Percentiles rank a stretch among this genome's conserved stretches.
Evolutionary conservation across 1,140 invertebrate species (phyloP).

Genomic region (Drosophila bocqueti): DNA sequence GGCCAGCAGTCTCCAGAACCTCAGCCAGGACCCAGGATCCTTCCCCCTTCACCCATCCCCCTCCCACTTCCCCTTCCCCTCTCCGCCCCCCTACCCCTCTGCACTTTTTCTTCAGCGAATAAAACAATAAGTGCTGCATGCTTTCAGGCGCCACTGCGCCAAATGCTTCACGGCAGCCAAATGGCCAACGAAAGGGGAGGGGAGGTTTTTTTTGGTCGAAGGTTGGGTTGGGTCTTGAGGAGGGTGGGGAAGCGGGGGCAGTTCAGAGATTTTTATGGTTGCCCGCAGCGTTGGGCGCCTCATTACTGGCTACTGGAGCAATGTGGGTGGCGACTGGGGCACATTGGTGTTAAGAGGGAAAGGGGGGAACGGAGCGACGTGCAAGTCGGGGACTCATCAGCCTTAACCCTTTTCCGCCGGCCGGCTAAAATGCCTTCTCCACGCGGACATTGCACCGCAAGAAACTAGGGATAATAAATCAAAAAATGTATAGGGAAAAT

Average conservation of each 20-base stretch:
- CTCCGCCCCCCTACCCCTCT: not conserved
- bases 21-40: not conserved
- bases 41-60: not conserved
- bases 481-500: not conserved
- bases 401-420: conserved; percentile 70
- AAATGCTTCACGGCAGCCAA: conserved; percentile 76
- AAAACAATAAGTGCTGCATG: conserved; percentile 82
- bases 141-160: conserved; percentile 77
- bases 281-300: conserved; percentile 74
- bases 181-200: conserved; percentile 49
- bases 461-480: not conserved
- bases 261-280: conserved; percentile 75
- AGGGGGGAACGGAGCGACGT: conserved; percentile 4
- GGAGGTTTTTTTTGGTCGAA: not conserved
- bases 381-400: conserved; percentile 69
- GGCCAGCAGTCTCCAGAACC: conserved; percentile 44
- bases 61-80: not conserved
- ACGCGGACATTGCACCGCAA: not conserved
- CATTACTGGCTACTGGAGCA: conserved; percentile 59
- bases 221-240: not conserved
- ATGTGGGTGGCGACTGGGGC: conserved; percentile 1
- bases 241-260: not conserved
- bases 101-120: conserved; percentile 56
- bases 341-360: not conserved
- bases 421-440: conserved; percentile 11